phyloP scores from a whole-genome alignment of 2,113 vertebrate genomes.

The Centropristis striata region DNA sequence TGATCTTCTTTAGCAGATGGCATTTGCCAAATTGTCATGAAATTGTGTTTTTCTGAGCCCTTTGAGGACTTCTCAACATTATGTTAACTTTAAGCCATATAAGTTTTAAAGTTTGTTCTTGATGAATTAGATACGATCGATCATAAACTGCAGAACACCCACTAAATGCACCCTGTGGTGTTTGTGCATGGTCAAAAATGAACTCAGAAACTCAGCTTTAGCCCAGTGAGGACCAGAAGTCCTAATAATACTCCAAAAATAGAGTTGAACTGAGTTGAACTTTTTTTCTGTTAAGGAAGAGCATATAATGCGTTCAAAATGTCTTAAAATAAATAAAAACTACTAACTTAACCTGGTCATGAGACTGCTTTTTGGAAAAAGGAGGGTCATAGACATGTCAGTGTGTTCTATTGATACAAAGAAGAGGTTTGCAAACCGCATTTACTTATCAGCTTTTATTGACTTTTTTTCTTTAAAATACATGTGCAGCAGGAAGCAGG shows the following conservation, averaged over 20 bases:
- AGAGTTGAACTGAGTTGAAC: rapidly evolving
- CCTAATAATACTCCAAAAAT: neutral
- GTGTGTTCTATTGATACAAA: neutral
- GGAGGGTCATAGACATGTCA: neutral
- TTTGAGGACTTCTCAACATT: neutral
- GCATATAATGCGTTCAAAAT: neutral
- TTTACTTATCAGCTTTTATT: neutral
- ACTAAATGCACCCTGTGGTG: neutral
- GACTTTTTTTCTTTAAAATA: neutral
- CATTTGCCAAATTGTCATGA: neutral
- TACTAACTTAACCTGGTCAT: neutral
- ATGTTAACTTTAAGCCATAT: neutral
- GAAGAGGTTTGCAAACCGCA: neutral
- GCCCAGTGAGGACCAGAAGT: too few relatives aligned
- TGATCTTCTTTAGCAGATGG: neutral
- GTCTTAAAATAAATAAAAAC: neutral
- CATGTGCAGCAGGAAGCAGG: neutral
- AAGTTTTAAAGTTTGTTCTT: neutral
- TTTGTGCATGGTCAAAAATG: neutral
- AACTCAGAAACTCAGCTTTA: neutral
- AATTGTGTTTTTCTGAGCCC: neutral
- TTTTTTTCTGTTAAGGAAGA: neutral
- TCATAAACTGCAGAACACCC: neutral
- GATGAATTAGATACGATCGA: neutral
- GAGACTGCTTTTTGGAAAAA: neutral